phyloP scores from a whole-genome alignment of 1,140 invertebrate genomes.

The Metopolophium dirhodum region DNA sequence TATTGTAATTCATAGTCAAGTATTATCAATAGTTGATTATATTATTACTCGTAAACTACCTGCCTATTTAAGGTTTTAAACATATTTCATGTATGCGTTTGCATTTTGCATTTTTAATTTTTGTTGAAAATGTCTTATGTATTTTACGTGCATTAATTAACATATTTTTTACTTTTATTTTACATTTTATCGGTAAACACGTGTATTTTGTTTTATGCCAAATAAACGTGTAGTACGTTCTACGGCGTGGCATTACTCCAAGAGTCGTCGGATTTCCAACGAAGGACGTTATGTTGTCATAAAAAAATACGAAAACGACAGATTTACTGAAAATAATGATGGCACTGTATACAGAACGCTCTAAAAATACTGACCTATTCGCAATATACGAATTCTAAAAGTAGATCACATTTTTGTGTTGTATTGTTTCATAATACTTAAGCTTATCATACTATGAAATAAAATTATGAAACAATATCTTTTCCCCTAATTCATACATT shows the following conservation, averaged over 20 bases:
- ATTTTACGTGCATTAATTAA: neutral
- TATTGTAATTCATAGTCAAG: too few species aligned
- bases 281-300: conserved; percentile 1
- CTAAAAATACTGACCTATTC: neutral
- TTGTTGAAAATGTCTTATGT: neutral
- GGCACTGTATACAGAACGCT: neutral
- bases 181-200: neutral
- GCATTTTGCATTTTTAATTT: neutral
- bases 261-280: neutral
- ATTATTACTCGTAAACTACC: neutral
- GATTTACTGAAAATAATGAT: conserved; percentile 13
- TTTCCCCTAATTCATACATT: neutral
- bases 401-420: neutral
- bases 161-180: neutral
- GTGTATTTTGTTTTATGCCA: neutral
- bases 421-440: neutral
- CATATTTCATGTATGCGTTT: neutral
- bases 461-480: neutral
- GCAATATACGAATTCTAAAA: neutral
- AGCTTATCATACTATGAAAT: neutral
- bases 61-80: neutral
- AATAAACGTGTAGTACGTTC: neutral
- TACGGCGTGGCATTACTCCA: neutral
- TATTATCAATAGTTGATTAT: neutral
- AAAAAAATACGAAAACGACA: neutral